Base-by-base conservation (phyloP, 1,140 invertebrate genomes). In the Maconellicoccus hirsutus region DNA sequence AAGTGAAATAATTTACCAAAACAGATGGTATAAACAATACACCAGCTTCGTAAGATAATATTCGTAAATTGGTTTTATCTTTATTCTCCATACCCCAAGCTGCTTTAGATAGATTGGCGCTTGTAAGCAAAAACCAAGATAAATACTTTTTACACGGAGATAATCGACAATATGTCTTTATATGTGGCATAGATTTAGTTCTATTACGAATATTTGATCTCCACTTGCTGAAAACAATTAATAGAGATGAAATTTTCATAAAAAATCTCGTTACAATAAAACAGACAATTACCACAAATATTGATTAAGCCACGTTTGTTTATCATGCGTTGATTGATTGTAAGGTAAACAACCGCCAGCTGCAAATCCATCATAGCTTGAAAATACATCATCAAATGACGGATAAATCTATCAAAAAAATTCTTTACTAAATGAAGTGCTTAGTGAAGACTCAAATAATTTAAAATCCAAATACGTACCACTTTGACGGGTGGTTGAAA, bases 261-360 rank as follows among this genome's bases (percentile, higher is more conserved):
- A 3, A 33, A 33, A 6, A 6, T 33, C 12, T 33, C 29, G 29
- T 6, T 6, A 33, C 12, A 12, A 33, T 33, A 52, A 59, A 72
- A 25, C 25, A 0, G 71, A 33, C 73, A 84, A 84, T 84, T 82
- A 93, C 90, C 90, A 86, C 61, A 98, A 80, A 79, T 87, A 89
- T 3, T 83, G 79, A 70, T 84, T 84, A 0, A 98, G 80, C 89
- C 93, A 98, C 0, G 80, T 77, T 77, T 98, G 94, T 77, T 95
- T 96, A n/a, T 83, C 80, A 76, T 95, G 91, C 0, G 84, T 85
- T 70, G 84, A 84, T 70, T 85, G 86, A 3, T 85, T 84, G 79
- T 98, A 98, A 0, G 94, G 94, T n/a, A 98, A 80, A 78, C 92
- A 96, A 0, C 88, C 89, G 12, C 93, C 93, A 14, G 91, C 93